phyloP scores from a whole-genome alignment of 2,888 invertebrate species.

The Aethes cnicana region DNA sequence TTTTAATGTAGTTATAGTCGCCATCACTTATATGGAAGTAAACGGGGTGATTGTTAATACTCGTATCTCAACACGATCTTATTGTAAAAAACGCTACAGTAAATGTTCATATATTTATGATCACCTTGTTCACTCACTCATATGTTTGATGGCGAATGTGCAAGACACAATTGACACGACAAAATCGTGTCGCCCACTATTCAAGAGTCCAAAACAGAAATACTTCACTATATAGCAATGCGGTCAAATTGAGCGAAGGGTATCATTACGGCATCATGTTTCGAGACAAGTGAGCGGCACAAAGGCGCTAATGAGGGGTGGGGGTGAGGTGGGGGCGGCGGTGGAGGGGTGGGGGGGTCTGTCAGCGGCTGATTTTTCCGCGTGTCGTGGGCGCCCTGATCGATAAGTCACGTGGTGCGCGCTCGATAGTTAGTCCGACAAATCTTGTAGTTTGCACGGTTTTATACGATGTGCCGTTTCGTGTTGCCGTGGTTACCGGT shows the following conservation, averaged over 20 bases:
- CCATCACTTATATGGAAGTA: too few species aligned
- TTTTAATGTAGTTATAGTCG: too few species aligned
- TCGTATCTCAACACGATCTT: too few species aligned
- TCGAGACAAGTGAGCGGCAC: constrained; percentile 78
- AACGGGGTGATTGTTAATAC: too few species aligned
- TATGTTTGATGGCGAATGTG: too few species aligned
- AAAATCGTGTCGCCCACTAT: too few species aligned
- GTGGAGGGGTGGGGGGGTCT: constrained; percentile 48
- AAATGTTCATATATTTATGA: too few species aligned
- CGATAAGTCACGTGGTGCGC: constrained; percentile 80
- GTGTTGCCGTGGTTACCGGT: too few species aligned
- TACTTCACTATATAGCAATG: constrained; percentile 34
- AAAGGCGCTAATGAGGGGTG: constrained; percentile 81
- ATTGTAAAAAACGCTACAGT: too few species aligned
- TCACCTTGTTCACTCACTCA: too few species aligned
- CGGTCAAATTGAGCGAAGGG: constrained; percentile 62
- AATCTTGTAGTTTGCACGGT: constrained; percentile 57
- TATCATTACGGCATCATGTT: constrained; percentile 75
- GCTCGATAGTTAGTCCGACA: constrained; percentile 72
- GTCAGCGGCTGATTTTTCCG: constrained; percentile 83
- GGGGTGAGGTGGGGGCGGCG: constrained; percentile 39
- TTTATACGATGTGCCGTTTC: constrained; percentile 37
- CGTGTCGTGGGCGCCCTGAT: constrained; percentile 80
- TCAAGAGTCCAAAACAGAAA: too few species aligned
- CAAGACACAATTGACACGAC: too few species aligned